These are phyloP conservation scores for Lepidocolaptes lacrymiger DNA, from an alignment of 2,797 vertebrate species.

Conservation along the genomic window DNA sequence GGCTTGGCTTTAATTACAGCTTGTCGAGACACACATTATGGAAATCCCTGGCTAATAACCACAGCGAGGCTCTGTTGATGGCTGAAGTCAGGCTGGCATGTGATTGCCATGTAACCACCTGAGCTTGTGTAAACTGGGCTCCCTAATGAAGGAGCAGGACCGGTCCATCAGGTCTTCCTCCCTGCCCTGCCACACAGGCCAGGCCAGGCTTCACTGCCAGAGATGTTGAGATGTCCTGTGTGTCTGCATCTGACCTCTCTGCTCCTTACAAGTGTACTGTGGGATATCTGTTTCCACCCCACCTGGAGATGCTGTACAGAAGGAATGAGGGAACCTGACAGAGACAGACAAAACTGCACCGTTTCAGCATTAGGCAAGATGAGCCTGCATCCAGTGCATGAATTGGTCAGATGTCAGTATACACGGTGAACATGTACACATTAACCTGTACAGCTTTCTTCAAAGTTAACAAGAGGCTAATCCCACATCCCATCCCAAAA, in stretches of 20 bases:
- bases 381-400: background rate
- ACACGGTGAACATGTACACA: background rate
- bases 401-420: fast-evolving
- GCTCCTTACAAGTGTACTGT: background rate
- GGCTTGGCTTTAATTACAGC: conserved; percentile 58
- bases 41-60: conserved; percentile 60
- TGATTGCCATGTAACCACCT: background rate
- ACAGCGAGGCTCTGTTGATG: background rate
- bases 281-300: background rate
- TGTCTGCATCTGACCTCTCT: background rate
- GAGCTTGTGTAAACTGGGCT: background rate
- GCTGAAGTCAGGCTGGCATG: conserved; percentile 36
- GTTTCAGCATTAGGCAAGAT: background rate
- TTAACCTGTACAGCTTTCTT: background rate
- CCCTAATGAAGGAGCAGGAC: background rate
- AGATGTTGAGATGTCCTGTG: background rate
- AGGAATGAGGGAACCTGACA: background rate
- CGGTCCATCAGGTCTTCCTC: background rate
- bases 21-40: conserved; percentile 48
- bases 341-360: background rate
- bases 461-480: background rate
- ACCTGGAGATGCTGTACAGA: background rate
- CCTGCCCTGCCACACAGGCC: background rate
- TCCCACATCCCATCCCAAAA: background rate
- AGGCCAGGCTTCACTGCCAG: background rate